Evolutionary conservation across 35 echinoderm and acorn worm genomes (phyloP), one percentile per base, ranked within the genome.

Genomic region (Acanthaster planci): DNA sequence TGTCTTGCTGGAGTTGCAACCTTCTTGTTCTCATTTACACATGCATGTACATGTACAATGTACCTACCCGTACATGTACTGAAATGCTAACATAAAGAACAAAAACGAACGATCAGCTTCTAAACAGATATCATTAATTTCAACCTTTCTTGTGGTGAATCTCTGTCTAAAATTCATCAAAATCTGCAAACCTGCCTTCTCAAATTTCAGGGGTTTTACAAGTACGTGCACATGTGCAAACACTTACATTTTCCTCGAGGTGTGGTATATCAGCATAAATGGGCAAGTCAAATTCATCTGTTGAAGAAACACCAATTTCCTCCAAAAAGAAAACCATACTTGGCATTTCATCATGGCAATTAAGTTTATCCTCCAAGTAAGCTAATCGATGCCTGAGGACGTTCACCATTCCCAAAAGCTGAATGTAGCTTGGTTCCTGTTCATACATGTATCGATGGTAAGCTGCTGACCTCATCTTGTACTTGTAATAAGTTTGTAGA

Each of bases 271-370:
- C 34, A 14, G 0, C 64, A 34, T 72, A 31, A 26, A 72, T 14
- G 15, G 64, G 5, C 3, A 34, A 72, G 64, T 31, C 64, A 72
- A 72, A 31, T 8, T 72, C 64, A 29, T 72, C 64, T 0, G 64
- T 72, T 14, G 64, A 72, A 72, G 64, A 72, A 14, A 31, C 64
- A 26, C 64, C 64, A 72, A 72, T 72, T 72, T 72, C 64, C 64
- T 72, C 64, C 4, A 12, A 12, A 72, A 72, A 72, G 64, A 31
- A 14, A 72, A 72, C 34, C 34, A 34, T 72, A 26, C 21, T 72
- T 34, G 26, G 64, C 64, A 72, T 72, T 34, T 72, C 64, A 72
- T 72, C 64, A 2, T 7, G 64, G 10, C 64, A 72, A 8, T 72
- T 72, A 27, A 72, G 30, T 72, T 72, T 72, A 6, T 72, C 64